Evolutionary conservation across 2,888 invertebrate genomes (phyloP).

Genomic region (Ormyrus pomaceus): DNA sequence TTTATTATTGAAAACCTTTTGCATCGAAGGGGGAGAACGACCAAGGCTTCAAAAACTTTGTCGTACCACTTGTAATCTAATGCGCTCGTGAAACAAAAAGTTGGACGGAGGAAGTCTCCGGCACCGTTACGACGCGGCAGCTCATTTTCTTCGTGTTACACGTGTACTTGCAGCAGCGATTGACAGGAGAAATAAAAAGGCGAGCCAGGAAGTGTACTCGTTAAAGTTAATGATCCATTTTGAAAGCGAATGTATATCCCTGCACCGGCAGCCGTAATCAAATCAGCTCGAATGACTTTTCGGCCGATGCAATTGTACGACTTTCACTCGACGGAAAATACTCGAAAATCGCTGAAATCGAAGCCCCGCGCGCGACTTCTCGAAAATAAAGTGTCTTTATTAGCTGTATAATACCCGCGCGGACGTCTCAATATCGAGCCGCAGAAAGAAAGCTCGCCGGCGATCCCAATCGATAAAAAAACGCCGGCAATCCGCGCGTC

Average conservation of each 20-base stretch:
- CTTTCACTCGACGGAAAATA: conserved; percentile 1
- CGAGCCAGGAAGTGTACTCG: conserved; percentile 32
- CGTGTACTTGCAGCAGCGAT: conserved; percentile 53
- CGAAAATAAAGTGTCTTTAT: too few species aligned
- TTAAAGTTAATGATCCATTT: conserved; percentile 31
- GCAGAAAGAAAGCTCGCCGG: too few species aligned
- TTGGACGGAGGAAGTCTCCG: not conserved
- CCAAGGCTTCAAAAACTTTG: too few species aligned
- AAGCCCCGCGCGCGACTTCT: not conserved
- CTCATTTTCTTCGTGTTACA: conserved; percentile 55
- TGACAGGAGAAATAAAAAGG: conserved; percentile 36
- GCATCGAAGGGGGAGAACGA: too few species aligned
- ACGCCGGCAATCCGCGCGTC: conserved; percentile 8
- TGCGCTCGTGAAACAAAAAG: not conserved
- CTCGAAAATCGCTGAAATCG: not conserved
- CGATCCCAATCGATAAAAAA: not conserved
- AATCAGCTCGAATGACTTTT: conserved; percentile 5
- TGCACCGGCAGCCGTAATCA: not conserved
- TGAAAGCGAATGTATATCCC: conserved; percentile 9
- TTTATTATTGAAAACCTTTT: too few species aligned
- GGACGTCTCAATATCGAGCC: too few species aligned
- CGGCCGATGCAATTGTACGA: not conserved
- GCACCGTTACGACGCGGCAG: conserved; percentile 56
- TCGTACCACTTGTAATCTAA: not conserved
- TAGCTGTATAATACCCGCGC: too few species aligned